Percentiles rank a stretch among this genome's conserved stretches.
These are phyloP conservation scores for Chloropsis cyanopogon DNA, from an alignment of 2,113 vertebrate species.

Conservation along the genomic window DNA sequence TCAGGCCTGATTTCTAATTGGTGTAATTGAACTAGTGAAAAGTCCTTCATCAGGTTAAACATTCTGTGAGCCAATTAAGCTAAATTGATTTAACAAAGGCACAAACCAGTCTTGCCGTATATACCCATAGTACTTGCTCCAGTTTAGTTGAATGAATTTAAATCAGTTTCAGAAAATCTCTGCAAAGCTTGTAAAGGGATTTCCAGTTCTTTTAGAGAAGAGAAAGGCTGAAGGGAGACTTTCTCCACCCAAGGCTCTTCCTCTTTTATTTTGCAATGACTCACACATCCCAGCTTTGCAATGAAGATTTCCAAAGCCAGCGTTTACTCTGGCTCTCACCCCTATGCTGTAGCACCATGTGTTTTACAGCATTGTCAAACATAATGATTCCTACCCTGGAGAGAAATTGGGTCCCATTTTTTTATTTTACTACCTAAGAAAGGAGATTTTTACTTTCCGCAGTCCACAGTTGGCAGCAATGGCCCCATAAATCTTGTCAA, in stretches of 20 bases:
- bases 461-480: constrained; percentile 58
- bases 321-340: neutral
- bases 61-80: neutral
- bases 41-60: neutral
- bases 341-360: neutral
- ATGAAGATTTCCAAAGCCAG: neutral
- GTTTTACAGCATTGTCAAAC: constrained; percentile 72
- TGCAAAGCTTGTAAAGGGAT: neutral
- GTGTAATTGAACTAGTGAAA: neutral
- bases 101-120: neutral
- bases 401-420: constrained; percentile 73
- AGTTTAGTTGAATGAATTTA: neutral
- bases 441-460: constrained; percentile 73
- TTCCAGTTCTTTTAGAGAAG: neutral
- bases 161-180: neutral
- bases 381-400: constrained; percentile 72
- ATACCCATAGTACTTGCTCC: neutral
- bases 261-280: neutral
- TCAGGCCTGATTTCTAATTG: neutral
- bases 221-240: neutral
- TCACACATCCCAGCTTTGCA: neutral
- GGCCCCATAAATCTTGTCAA: constrained; percentile 69
- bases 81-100: neutral
- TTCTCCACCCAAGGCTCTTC: neutral
- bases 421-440: constrained; percentile 75